phyloP scores from a whole-genome alignment of 2,888 invertebrate genomes.

The Amphipyra tragopoginis region DNA sequence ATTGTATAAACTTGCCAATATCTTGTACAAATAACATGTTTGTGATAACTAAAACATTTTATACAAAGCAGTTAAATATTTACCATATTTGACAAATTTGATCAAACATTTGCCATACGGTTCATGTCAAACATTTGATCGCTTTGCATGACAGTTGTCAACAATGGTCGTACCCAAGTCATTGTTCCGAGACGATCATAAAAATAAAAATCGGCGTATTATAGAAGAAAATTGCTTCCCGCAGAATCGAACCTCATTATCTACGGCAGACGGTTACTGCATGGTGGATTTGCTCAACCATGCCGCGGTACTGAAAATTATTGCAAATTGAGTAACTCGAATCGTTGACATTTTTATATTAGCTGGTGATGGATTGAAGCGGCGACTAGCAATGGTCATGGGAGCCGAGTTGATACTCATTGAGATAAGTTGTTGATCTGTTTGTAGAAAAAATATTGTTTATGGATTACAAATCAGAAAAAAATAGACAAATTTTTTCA shows the following conservation, averaged over 20 bases:
- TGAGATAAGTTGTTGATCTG: constrained; percentile 15
- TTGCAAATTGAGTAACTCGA: constrained; percentile 71
- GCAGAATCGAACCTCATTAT: constrained; percentile 81
- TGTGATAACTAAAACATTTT: constrained; percentile 33
- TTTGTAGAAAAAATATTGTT: background rate
- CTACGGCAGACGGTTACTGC: constrained; percentile 71
- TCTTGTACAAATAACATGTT: constrained; percentile 30
- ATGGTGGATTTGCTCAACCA: constrained; percentile 68
- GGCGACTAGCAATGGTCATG: constrained; percentile 39
- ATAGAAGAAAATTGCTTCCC: constrained; percentile 74
- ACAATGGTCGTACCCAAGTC: constrained; percentile 34
- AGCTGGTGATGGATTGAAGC: constrained; percentile 53
- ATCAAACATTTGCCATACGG: constrained; percentile 27
- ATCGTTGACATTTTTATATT: constrained; percentile 64
- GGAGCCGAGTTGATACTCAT: constrained; percentile 32
- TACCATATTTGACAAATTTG: background rate
- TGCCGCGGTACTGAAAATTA: constrained; percentile 65
- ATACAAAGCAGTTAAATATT: constrained; percentile 20
- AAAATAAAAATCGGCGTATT: constrained; percentile 68
- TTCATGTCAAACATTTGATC: constrained; percentile 23
- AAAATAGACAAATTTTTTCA: background rate
- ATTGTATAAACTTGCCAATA: constrained; percentile 36
- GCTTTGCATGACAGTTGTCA: constrained; percentile 29
- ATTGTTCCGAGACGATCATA: constrained; percentile 64
- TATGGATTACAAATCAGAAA: background rate